Percentiles rank a stretch among this genome's conserved stretches.
These are phyloP conservation scores for Zaprionus bogoriensis DNA, from an alignment of 2,888 invertebrate species.

Conservation along the genomic window DNA sequence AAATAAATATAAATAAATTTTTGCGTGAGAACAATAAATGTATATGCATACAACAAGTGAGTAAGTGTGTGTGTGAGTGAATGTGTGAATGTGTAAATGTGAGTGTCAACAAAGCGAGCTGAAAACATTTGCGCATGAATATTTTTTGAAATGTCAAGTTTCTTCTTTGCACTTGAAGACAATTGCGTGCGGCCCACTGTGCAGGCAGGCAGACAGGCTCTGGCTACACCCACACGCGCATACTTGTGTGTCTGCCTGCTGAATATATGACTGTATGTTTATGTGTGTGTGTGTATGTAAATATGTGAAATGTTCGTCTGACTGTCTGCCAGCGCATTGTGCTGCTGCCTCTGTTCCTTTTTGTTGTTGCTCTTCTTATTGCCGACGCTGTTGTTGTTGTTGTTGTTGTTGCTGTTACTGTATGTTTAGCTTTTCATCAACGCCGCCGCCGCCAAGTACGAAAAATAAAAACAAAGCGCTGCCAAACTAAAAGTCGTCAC, in stretches of 20 bases:
- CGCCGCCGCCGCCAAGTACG: slow-evolving; percentile 39
- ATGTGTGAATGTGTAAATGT: neutral
- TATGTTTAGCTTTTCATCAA: slow-evolving; percentile 60
- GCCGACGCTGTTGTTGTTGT: slow-evolving; percentile 31
- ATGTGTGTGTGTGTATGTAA: slow-evolving; percentile 23
- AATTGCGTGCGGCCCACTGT: slow-evolving; percentile 63
- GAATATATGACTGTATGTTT: neutral
- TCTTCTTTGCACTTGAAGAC: slow-evolving; percentile 59
- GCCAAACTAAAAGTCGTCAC: slow-evolving; percentile 57
- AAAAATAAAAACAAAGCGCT: slow-evolving; percentile 48
- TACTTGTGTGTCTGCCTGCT: neutral
- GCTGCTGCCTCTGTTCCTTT: too few relatives aligned
- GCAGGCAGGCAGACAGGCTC: slow-evolving; percentile 37
- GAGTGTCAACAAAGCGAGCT: slow-evolving; percentile 46
- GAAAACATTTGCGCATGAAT: slow-evolving; percentile 36
- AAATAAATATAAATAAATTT: slow-evolving; percentile 71
- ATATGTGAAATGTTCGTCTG: slow-evolving; percentile 54
- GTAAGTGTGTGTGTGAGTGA: slow-evolving; percentile 1
- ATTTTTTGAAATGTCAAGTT: slow-evolving; percentile 57
- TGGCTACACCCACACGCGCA: neutral
- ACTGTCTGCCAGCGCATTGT: slow-evolving; percentile 62
- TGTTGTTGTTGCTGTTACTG: slow-evolving; percentile 39
- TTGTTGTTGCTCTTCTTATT: slow-evolving; percentile 37
- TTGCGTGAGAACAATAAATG: slow-evolving; percentile 69
- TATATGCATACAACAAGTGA: slow-evolving; percentile 25